A percentile compares a stretch with the other conserved stretches of the same genome.
phyloP scores from a whole-genome alignment of 2,797 vertebrate species.

The Sebastes nivosus region DNA sequence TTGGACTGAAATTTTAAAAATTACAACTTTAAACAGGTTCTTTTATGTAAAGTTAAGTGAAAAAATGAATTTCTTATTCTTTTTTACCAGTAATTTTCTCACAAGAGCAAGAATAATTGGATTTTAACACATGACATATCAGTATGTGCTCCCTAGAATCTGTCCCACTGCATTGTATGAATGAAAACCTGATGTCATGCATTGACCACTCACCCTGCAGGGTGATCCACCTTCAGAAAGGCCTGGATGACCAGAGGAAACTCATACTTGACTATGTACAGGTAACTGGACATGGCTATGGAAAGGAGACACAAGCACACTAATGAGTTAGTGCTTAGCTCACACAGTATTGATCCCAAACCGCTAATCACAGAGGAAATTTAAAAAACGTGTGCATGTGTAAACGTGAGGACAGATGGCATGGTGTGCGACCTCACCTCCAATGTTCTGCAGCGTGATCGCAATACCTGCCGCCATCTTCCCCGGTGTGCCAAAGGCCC shows the following conservation, averaged over 20 bases:
- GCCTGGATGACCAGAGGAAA: constrained; percentile 97
- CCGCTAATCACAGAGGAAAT: not conserved
- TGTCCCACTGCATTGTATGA: not conserved
- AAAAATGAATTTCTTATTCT: not conserved
- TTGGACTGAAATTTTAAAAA: not conserved
- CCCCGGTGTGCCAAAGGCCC: constrained; percentile 94
- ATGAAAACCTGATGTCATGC: not conserved
- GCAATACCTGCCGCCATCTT: constrained; percentile 94
- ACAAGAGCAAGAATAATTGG: not conserved
- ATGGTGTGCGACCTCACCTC: constrained; percentile 82
- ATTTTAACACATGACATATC: not conserved
- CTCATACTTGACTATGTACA: constrained; percentile 98
- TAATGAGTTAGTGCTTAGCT: not conserved
- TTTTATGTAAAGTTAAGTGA: not conserved
- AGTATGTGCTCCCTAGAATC: not conserved
- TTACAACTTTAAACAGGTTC: not conserved
- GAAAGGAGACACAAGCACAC: constrained; percentile 26
- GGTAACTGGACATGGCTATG: constrained; percentile 97
- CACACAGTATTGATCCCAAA: not conserved
- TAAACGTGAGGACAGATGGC: constrained; percentile 17
- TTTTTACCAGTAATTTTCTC: not conserved
- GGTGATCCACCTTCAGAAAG: constrained; percentile 89
- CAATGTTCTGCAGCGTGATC: constrained; percentile 96
- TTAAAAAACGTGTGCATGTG: not conserved
- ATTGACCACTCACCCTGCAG: constrained; percentile 86